Evolutionary conservation across 2,888 invertebrate genomes (phyloP).

Genomic region (Congeria kusceri): DNA sequence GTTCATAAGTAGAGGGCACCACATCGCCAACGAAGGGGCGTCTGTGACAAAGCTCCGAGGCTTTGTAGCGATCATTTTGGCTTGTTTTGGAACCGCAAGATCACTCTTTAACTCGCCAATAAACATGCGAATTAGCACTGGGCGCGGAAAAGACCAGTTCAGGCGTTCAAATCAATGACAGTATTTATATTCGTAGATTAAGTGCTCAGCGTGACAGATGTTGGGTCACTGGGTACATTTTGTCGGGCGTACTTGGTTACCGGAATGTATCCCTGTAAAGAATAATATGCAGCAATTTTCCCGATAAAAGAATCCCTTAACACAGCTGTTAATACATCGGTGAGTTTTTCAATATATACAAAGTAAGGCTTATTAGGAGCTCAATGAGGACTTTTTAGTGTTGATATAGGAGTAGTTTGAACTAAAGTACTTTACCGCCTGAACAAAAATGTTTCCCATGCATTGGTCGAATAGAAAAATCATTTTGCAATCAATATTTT

Average conservation of each 20-base stretch:
- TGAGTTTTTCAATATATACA: conserved; percentile 51
- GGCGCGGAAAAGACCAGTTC: background rate
- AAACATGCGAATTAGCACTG: too few species aligned
- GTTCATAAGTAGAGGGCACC: too few species aligned
- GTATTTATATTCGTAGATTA: conserved; percentile 43
- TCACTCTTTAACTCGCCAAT: too few species aligned
- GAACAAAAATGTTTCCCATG: conserved; percentile 41
- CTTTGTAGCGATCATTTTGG: too few species aligned
- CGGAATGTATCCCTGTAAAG: conserved; percentile 36
- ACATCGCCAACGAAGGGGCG: too few species aligned
- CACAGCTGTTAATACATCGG: conserved; percentile 39
- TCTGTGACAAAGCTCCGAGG: too few species aligned
- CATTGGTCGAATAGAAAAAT: conserved; percentile 19
- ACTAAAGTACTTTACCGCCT: conserved; percentile 11
- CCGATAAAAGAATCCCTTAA: conserved; percentile 37
- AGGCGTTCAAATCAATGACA: conserved; percentile 40
- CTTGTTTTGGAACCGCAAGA: too few species aligned
- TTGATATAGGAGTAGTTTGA: conserved; percentile 25
- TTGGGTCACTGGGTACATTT: conserved; percentile 43
- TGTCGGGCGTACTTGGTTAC: conserved; percentile 35
- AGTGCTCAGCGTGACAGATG: conserved; percentile 46
- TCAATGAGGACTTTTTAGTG: conserved; percentile 27
- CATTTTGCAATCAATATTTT: conserved; percentile 18
- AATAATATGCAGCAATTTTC: conserved; percentile 44
- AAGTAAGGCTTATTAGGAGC: conserved; percentile 43